Conservation (phyloP, 2,888 invertebrate species). For the Campoplex capitator region DNA sequence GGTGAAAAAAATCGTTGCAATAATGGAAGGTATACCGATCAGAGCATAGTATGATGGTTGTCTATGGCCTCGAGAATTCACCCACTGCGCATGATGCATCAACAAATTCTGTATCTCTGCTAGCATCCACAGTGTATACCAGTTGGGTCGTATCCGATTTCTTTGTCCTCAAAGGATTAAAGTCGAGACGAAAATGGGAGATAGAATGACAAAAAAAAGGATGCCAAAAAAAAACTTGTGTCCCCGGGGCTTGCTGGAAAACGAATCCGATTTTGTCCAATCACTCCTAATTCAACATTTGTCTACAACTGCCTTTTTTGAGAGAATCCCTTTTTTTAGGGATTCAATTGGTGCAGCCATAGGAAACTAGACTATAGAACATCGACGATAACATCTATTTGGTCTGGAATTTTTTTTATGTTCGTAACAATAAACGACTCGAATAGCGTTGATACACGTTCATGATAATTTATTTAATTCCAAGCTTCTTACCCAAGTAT, state of each 20-base stretch:
- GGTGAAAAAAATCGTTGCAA: background rate
- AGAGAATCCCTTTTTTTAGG: conserved; percentile 13
- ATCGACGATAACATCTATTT: background rate
- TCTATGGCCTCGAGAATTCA: conserved; percentile 42
- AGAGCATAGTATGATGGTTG: conserved; percentile 25
- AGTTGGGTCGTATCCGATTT: conserved; percentile 44
- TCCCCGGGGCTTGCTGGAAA: conserved; percentile 38
- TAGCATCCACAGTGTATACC: background rate
- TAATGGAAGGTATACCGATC: background rate
- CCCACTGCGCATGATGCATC: conserved; percentile 10
- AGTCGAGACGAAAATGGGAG: conserved; percentile 45
- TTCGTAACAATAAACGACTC: background rate
- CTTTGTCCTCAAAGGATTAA: conserved; percentile 64
- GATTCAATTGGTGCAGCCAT: background rate
- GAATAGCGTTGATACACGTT: background rate
- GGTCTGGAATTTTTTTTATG: background rate
- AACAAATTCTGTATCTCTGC: background rate
- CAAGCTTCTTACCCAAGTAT: background rate
- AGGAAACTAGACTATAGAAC: background rate
- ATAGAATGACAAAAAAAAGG: background rate
- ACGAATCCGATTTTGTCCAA: conserved; percentile 52
- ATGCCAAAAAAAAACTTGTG: background rate
- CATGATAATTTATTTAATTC: background rate
- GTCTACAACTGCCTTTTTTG: conserved; percentile 51
- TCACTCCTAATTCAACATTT: conserved; percentile 64